A percentile compares a stretch with the other conserved stretches of the same genome.
Evolutionary conservation across 2,888 invertebrate species (phyloP).

Genomic region (Athetis lepigone): DNA sequence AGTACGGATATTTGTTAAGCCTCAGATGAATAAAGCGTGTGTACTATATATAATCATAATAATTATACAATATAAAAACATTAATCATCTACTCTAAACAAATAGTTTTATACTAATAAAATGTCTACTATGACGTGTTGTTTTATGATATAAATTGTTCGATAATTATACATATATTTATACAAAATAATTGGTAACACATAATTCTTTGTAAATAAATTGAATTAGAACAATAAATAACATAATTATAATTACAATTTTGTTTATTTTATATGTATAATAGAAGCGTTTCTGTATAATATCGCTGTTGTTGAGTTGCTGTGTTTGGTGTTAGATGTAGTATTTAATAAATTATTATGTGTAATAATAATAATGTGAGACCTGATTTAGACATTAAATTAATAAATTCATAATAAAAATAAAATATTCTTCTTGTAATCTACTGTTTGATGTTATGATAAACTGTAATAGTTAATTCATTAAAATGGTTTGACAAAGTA

Average conservation of each 20-base stretch:
- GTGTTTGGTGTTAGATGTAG: slow-evolving; percentile 86
- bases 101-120: slow-evolving; percentile 58
- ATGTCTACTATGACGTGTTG: slow-evolving; percentile 58
- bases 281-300: slow-evolving; percentile 79
- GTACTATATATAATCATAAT: slow-evolving; percentile 23
- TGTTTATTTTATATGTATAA: slow-evolving; percentile 55
- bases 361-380: slow-evolving; percentile 73
- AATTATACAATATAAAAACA: slow-evolving; percentile 21
- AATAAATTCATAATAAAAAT: slow-evolving; percentile 53
- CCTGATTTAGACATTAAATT: slow-evolving; percentile 76
- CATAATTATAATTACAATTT: slow-evolving; percentile 39
- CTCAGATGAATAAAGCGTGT: slow-evolving; percentile 41
- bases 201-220: slow-evolving; percentile 66
- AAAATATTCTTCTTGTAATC: slow-evolving; percentile 59
- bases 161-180: slow-evolving; percentile 73
- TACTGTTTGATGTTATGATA: slow-evolving; percentile 64
- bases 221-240: slow-evolving; percentile 61
- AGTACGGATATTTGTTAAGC: slow-evolving; percentile 26
- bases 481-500: slow-evolving; percentile 54
- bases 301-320: slow-evolving; percentile 81
- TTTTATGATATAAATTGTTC: slow-evolving; percentile 66
- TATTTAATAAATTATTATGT: slow-evolving; percentile 60
- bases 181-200: slow-evolving; percentile 64
- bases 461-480: slow-evolving; percentile 55
- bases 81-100: slow-evolving; percentile 36